A percentile compares a stretch with the other conserved stretches of the same genome.
Conservation (phyloP, 2,797 vertebrate genomes). For the Falco naumanni region DNA sequence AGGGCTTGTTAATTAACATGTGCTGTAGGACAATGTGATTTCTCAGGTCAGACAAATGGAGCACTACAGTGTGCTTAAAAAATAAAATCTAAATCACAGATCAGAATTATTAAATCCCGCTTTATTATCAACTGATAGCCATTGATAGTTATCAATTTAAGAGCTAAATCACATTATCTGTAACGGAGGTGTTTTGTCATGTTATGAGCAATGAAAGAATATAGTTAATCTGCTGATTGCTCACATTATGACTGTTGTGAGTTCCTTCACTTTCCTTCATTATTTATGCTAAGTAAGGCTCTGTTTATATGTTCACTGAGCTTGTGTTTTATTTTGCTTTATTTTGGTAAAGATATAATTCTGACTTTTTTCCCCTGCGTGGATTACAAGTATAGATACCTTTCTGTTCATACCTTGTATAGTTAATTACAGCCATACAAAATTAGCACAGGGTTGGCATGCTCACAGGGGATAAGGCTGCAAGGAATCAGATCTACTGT, state of each 20-base stretch:
- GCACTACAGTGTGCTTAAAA: not conserved
- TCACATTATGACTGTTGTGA: fast-evolving
- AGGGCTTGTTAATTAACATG: not conserved
- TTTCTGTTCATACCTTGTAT: not conserved
- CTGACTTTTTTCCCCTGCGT: too few relatives aligned
- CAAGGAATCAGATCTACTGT: not conserved
- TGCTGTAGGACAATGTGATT: not conserved
- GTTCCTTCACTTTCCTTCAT: not conserved
- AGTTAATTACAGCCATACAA: not conserved
- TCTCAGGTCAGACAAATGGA: not conserved
- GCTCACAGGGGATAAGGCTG: not conserved
- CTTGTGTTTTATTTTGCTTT: not conserved
- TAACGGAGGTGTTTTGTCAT: not conserved
- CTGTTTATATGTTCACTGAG: not conserved
- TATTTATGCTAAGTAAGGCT: not conserved
- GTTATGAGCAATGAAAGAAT: not conserved
- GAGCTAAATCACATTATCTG: not conserved
- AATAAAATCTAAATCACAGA: not conserved
- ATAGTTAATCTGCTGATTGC: not conserved
- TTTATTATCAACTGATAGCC: not conserved
- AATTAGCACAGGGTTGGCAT: not conserved
- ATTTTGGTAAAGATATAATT: not conserved
- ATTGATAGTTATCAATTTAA: not conserved
- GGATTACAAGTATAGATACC: not conserved
- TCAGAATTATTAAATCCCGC: not conserved